Percentiles rank a stretch among this genome's conserved stretches.
These are phyloP conservation scores for Sebastes steindachneri DNA, from an alignment of 2,797 vertebrate species.

Conservation along the genomic window DNA sequence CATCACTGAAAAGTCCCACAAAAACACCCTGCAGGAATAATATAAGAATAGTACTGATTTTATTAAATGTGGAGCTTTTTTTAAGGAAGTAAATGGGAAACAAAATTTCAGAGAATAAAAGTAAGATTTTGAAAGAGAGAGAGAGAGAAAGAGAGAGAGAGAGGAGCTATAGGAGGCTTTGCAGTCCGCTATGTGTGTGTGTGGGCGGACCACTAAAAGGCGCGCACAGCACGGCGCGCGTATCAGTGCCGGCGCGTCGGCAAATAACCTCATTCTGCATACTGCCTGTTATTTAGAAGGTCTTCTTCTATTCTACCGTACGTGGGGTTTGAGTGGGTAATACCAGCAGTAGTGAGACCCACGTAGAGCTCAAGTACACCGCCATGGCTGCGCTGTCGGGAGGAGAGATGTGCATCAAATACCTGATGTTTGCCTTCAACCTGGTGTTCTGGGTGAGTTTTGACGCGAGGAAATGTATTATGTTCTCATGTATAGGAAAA, in stretches of 20 bases:
- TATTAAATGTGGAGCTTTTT: background rate
- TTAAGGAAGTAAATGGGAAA: background rate
- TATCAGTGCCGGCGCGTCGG: conserved; percentile 51
- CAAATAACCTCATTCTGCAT: conserved; percentile 54
- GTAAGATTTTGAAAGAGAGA: background rate
- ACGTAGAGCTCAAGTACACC: background rate
- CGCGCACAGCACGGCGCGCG: conserved; percentile 66
- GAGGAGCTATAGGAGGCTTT: background rate
- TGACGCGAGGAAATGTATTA: background rate
- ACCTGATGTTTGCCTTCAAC: conserved; percentile 95
- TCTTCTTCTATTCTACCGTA: conserved; percentile 2
- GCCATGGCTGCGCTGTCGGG: conserved; percentile 90
- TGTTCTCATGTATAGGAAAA: background rate
- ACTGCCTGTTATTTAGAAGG: conserved; percentile 35
- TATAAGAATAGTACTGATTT: background rate
- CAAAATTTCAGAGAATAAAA: background rate
- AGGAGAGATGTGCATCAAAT: conserved; percentile 95
- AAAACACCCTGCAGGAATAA: background rate
- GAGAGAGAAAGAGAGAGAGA: background rate
- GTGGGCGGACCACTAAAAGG: conserved; percentile 72
- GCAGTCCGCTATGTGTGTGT: conserved; percentile 46
- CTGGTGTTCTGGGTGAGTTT: conserved; percentile 96
- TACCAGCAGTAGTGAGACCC: conserved; percentile 10
- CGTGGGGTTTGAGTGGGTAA: background rate
- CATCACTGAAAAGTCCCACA: background rate